phyloP scores from a whole-genome alignment of 2,888 invertebrate genomes.

The Drosophila peninsularis region DNA sequence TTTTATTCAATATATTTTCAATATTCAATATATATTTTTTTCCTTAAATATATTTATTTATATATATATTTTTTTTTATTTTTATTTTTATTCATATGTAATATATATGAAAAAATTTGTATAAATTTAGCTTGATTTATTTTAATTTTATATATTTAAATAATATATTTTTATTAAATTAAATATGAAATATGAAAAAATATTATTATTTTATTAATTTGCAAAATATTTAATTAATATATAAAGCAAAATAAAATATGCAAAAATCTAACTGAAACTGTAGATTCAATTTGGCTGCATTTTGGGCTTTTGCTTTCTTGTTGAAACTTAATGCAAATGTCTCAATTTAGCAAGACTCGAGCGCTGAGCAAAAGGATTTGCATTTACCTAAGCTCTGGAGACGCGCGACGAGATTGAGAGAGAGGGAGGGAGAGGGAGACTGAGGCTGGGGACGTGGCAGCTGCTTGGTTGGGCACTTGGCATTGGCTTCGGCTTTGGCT shows the following conservation, averaged over 20 bases:
- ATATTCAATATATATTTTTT: too few species aligned
- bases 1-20: not conserved
- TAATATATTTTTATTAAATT: too few species aligned
- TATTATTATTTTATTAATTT: too few species aligned
- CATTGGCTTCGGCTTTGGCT: conserved; percentile 15
- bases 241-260: not conserved
- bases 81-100: too few species aligned
- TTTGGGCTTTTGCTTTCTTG: conserved; percentile 8
- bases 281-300: conserved; percentile 15
- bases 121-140: too few species aligned
- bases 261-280: not conserved
- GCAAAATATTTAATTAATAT: not conserved
- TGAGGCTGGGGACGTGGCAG: not conserved
- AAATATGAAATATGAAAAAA: too few species aligned
- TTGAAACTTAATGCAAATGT: conserved; percentile 57
- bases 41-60: too few species aligned
- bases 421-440: not conserved
- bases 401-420: conserved; percentile 22
- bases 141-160: too few species aligned
- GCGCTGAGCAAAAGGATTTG: conserved; percentile 58
- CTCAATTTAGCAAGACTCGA: conserved; percentile 47
- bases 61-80: too few species aligned
- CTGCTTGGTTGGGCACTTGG: conserved; percentile 24
- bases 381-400: conserved; percentile 62
- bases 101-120: too few species aligned